Evolutionary conservation across 2,113 vertebrate genomes (phyloP).

Genomic region (Sceloporus undulatus): DNA sequence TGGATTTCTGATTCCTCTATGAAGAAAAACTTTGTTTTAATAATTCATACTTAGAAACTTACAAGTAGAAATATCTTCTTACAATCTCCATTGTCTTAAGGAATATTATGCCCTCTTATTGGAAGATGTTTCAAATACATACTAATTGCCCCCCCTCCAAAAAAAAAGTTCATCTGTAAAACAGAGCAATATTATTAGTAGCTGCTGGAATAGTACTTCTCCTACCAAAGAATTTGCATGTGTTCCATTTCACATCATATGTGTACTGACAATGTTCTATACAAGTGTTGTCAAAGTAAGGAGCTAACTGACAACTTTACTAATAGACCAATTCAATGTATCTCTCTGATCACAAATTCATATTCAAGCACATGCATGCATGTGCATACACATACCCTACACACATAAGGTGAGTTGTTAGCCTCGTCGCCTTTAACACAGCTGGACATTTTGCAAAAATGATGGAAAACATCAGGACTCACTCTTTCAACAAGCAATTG

Average conservation of each 20-base stretch:
- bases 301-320: neutral
- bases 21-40: neutral
- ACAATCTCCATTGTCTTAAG: neutral
- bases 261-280: conserved; percentile 10
- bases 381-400: too few relatives aligned
- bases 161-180: neutral
- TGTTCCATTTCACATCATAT: conserved; percentile 17
- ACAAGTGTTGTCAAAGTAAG: conserved; percentile 7
- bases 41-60: neutral
- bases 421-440: neutral
- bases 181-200: too few relatives aligned
- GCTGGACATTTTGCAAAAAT: neutral
- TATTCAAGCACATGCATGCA: neutral
- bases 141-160: too few relatives aligned
- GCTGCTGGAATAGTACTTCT: too few relatives aligned
- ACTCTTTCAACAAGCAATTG: neutral
- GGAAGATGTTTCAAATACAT: neutral
- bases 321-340: conserved; percentile 7
- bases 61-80: neutral
- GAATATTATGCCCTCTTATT: neutral
- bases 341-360: conserved; percentile 4
- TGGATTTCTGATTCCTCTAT: neutral
- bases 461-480: neutral
- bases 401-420: neutral
- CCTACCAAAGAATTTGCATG: conserved; percentile 13